These are phyloP conservation scores for Empis livida DNA, from an alignment of 2,888 invertebrate genomes.

Conservation along the genomic window DNA sequence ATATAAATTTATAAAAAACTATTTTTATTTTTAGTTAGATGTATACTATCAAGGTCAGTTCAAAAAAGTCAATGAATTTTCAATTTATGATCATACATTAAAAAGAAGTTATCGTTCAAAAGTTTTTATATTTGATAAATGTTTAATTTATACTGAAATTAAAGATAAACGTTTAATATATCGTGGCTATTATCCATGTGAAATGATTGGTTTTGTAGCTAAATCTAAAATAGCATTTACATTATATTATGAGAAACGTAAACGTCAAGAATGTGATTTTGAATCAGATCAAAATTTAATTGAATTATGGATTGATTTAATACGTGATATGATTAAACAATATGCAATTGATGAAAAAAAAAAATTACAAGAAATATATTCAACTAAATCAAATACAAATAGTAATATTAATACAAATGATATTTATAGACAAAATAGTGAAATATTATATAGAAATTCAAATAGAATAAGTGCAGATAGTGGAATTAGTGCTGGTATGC, in stretches of 20 bases:
- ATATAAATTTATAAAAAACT: too few relatives aligned
- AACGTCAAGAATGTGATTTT: conserved; percentile 34
- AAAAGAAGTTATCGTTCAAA: conserved; percentile 29
- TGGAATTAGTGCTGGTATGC: conserved; percentile 32
- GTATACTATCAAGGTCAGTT: conserved; percentile 34
- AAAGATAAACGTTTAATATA: conserved; percentile 29
- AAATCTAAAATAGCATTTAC: conserved; percentile 27
- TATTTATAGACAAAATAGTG: conserved; percentile 27
- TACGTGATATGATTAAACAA: conserved; percentile 29
- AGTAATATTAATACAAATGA: conserved; percentile 22
- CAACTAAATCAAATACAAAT: conserved; percentile 10
- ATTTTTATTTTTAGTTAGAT: conserved; percentile 30
- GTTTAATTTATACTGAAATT: conserved; percentile 33
- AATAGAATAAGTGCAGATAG: conserved; percentile 34
- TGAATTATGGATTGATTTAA: conserved; percentile 27
- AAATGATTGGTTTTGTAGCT: conserved; percentile 29
- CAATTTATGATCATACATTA: conserved; percentile 25
- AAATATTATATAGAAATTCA: conserved; percentile 29
- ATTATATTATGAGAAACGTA: conserved; percentile 29
- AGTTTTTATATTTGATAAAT: conserved; percentile 34
- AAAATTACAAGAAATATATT: conserved; percentile 27
- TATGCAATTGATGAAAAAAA: conserved; percentile 28
- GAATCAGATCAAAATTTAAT: conserved; percentile 23
- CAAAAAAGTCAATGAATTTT: conserved; percentile 31
- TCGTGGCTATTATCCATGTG: conserved; percentile 33